Base-by-base conservation (phyloP, 2,797 vertebrate genomes). In the Chromis chromis region DNA sequence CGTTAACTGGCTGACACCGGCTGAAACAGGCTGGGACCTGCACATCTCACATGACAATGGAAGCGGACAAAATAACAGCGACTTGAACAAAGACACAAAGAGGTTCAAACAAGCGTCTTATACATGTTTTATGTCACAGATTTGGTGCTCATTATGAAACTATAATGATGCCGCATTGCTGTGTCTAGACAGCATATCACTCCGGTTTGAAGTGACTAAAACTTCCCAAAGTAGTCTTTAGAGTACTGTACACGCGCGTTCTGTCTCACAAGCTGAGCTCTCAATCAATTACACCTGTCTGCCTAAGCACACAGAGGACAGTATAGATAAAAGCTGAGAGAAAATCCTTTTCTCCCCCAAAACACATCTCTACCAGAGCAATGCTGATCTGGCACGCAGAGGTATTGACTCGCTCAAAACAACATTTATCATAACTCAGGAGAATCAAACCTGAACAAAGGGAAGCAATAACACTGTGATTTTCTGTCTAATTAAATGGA, bases 281-380 rank as follows among this genome's bases (percentile, higher is more conserved):
- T 85, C 74, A 78, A 81, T 88, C 83, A 85, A 83, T 87, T 82
- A 74, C 68, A 76, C 55, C 74, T 52, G 74, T 83, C 83, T 76
- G 55, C 64, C 79, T 36, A 56, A 68, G 68, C 83, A 74, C 65
- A 78, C 46, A 65, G 65, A 73, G 39, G 76, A 80, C 59, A 46
- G 27, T 25, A 36, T 0, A 54, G 77, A 88, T 68, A 63, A 69
- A 83, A 71, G 67, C 74, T 49, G 50, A 64, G 59, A 67, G 27
- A 77, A 79, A 79, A 68, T 67, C n/a, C 44, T 28, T 79, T 50
- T 54, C 22, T 9, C 36, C 27, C 22, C 19, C 46, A 56, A 81
- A 83, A 77, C n/a, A 74, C 67, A 66, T 56, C 57, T 78, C 52
- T 1, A 21, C 53, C 21, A 61, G 36, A 86, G 76, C 58, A 65